Evolutionary conservation across 2,888 invertebrate species (phyloP).

Genomic region (Brenthis daphne): DNA sequence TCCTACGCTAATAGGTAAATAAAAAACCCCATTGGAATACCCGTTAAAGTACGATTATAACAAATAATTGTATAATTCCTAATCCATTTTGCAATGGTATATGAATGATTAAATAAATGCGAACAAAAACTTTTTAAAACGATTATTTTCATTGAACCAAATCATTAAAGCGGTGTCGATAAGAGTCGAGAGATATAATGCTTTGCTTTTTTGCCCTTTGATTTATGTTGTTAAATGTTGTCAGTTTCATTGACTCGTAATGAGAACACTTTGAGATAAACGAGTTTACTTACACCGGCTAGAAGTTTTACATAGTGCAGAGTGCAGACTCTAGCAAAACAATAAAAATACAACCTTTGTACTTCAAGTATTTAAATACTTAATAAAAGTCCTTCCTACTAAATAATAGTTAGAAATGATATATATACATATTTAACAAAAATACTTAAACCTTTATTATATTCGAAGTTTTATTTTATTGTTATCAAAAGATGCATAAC

Average conservation of each 20-base stretch:
- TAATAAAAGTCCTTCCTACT: neutral
- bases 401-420: no score
- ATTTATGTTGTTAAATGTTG: slow-evolving; percentile 1
- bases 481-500: neutral
- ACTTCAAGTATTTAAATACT: neutral
- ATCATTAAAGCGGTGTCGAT: no score
- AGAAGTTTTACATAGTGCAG: neutral
- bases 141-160: no score
- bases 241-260: slow-evolving; percentile 16
- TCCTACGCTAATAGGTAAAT: neutral
- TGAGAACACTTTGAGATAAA: slow-evolving; percentile 5
- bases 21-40: neutral
- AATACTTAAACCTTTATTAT: no score
- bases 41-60: no score
- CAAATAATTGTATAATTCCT: no score
- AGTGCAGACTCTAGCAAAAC: neutral
- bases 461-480: neutral
- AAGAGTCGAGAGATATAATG: neutral
- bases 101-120: no score
- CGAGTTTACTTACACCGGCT: neutral
- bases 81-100: no score
- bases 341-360: no score
- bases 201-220: slow-evolving; percentile 12
- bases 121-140: no score
- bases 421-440: no score